Evolutionary conservation across 2,888 invertebrate genomes (phyloP), one percentile per base, ranked within the genome.

Genomic region (Callosobruchus maculatus): DNA sequence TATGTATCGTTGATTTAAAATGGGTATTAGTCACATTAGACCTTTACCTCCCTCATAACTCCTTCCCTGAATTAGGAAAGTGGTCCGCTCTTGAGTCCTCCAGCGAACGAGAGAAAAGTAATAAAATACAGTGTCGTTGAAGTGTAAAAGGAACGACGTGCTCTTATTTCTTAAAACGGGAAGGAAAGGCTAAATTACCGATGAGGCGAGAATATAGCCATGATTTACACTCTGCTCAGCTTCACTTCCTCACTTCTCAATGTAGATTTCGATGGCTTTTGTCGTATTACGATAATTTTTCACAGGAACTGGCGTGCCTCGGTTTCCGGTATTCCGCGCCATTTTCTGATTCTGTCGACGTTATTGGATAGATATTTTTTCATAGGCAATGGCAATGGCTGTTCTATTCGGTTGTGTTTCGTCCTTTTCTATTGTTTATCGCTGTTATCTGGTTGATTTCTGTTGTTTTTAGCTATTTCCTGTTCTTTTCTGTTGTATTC

Each of bases 121-220:
- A 84, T 85, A 85, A 85, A 84, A 83, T 82, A 84, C 84, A 82
- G 80, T 83, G 83, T 83, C 83, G 83, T 79, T 84, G 82, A 82
- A 84, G 84, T 84, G 84, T 84, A 82, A 84, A 84, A 83, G 81
- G 81, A 80, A 82, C 82, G 83, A 83, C 82, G 83, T 83, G 82
- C 82, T 82, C 82, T 83, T 82, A 81, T 82, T 83, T 79, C 82
- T 82, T 81, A 80, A 81, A 82, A 81, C 80, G 81, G 81, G 79
- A 82, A 82, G 82, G 82, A 83, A 82, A 80, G 80, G 79, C 78
- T 83, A 84, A 84, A 84, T 83, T 83, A 82, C 80, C 83, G 83
- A 83, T 82, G 82, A 83, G 82, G 80, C 82, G 82, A 78, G 82
- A 82, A 82, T 82, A 81, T 80, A 81, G 81, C 81, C 79, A 80